These are phyloP conservation scores for Aeoliscus strigatus DNA, from an alignment of 2,797 vertebrate genomes.

Conservation along the genomic window DNA sequence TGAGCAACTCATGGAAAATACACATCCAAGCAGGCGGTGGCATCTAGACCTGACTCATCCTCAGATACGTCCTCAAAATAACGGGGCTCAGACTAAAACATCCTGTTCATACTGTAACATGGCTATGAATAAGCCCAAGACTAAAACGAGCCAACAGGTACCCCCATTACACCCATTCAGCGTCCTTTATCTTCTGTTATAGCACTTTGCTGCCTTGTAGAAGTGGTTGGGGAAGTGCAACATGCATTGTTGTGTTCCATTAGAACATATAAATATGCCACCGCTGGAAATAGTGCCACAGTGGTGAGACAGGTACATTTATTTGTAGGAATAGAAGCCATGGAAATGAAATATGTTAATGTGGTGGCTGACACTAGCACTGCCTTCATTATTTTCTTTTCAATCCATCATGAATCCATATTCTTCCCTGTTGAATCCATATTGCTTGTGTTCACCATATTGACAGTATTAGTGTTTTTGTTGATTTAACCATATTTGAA, in stretches of 20 bases:
- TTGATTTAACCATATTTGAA: no score
- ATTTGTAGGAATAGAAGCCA: slow-evolving; percentile 8
- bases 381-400: no score
- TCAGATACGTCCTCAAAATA: slow-evolving; percentile 29
- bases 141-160: slow-evolving; percentile 31
- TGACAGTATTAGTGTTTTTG: no score
- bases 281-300: slow-evolving; percentile 38
- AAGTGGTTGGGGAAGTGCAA: slow-evolving; percentile 21
- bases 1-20: slow-evolving; percentile 31
- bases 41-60: slow-evolving; percentile 47
- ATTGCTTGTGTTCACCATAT: no score
- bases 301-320: not conserved
- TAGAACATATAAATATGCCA: slow-evolving; percentile 44
- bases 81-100: slow-evolving; percentile 23
- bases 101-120: slow-evolving; percentile 28
- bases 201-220: slow-evolving; percentile 14
- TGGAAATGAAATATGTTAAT: slow-evolving; percentile 1
- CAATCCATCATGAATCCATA: no score
- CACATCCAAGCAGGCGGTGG: slow-evolving; percentile 19
- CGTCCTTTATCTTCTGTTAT: slow-evolving; percentile 7
- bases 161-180: slow-evolving; percentile 35
- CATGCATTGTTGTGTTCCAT: slow-evolving; percentile 66
- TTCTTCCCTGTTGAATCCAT: no score
- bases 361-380: no score
- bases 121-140: not conserved